Base-by-base conservation (phyloP, 2,797 vertebrate species). In the Falco biarmicus region DNA sequence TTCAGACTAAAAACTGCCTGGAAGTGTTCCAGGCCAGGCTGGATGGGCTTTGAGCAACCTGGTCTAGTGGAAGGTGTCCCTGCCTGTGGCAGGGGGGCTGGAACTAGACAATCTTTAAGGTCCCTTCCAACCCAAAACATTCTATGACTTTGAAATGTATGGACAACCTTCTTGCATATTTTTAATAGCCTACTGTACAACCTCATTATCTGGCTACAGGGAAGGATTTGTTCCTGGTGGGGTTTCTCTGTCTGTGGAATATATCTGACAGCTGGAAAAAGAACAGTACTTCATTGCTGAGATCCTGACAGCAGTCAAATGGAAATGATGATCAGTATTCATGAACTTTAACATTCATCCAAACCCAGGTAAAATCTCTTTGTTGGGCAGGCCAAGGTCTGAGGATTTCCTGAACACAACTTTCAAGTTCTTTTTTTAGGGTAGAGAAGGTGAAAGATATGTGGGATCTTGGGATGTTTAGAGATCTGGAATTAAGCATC, bases 321-420 rank as follows among this genome's bases (percentile, higher is more conserved):
- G 70, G 70, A 85, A 94, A 29, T 70, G 84, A 21, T 10, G 29
- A 57, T 79, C 45, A 79, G 9, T 87, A 86, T 83, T 89, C 84
- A 53, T 64, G 47, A 71, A 83, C 59, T 66, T 8, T 22, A 93
- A 31, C 12, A 6, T 77, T 87, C 19, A 75, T 50, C 32, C 68
- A 92, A 57, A 66, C 32, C 32, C 12, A 3, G 59, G 75, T 54
- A 77, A 61, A 93, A 85, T 77, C 39, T 88, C 15, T 75, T 37
- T 60, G 28, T 54, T 76, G 87, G 34, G 48, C 26, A 63, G 54
- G 15, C 63, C 50, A 77, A 85, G 26, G 63, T 63, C n/a, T 79
- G 87, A 29, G 18, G 50, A 69, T 90, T 94, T 82, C 88, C 71
- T 76, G 87, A 88, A 85, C 48, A 75, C 47, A 92, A 74, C 68